phyloP scores from a whole-genome alignment of 2,113 vertebrate species.

The Thamnaconus septentrionalis region DNA sequence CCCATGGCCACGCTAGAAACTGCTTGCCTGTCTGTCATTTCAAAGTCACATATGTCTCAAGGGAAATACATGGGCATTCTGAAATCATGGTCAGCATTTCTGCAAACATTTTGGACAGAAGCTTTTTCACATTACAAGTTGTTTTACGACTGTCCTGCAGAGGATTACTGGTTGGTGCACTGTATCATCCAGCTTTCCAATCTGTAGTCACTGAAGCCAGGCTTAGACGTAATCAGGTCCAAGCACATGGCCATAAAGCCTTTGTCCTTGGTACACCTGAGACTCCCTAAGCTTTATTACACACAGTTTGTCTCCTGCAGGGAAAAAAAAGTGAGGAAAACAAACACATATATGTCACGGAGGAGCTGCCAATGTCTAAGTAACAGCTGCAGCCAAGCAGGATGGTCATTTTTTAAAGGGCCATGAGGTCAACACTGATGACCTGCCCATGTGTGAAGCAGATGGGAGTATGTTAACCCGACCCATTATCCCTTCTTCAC shows the following conservation, averaged over 20 bases:
- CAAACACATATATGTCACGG: slow-evolving; percentile 25
- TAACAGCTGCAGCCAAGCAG: slow-evolving; percentile 24
- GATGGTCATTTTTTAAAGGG: slow-evolving; percentile 28
- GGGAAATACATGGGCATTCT: neutral
- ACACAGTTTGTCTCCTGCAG: slow-evolving; percentile 17
- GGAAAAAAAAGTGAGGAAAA: slow-evolving; percentile 25
- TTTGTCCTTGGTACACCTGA: slow-evolving; percentile 51
- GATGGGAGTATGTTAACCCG: slow-evolving; percentile 1
- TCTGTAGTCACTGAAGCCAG: slow-evolving; percentile 12
- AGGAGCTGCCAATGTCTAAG: slow-evolving; percentile 8
- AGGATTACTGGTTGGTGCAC: neutral
- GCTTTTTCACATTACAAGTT: neutral
- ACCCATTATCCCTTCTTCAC: neutral
- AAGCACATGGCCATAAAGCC: slow-evolving; percentile 44
- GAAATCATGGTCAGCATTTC: neutral
- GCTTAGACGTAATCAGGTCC: slow-evolving; percentile 45
- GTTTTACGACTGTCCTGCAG: neutral
- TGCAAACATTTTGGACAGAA: neutral
- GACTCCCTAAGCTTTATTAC: slow-evolving; percentile 39
- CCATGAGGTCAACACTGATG: slow-evolving; percentile 17
- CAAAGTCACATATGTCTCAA: neutral
- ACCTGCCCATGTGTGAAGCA: slow-evolving; percentile 39
- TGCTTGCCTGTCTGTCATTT: neutral
- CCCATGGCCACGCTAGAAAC: slow-evolving; percentile 1
- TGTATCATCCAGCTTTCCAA: slow-evolving; percentile 17